phyloP scores from a whole-genome alignment of 2,113 vertebrate genomes.

The Oplegnathus fasciatus region DNA sequence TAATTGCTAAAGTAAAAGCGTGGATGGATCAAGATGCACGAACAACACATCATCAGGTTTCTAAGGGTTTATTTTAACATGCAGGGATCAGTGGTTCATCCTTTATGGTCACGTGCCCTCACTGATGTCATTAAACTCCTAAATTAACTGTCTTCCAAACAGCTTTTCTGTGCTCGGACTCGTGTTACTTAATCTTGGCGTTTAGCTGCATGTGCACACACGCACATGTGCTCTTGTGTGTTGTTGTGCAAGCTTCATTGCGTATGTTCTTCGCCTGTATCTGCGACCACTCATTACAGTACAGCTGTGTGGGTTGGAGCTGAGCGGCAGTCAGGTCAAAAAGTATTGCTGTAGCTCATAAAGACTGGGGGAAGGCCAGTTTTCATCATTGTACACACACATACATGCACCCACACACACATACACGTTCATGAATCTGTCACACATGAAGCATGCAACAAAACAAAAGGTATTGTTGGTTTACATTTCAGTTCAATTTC shows the following conservation, averaged over 20 bases:
- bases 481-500: conserved; percentile 51
- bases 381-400: conserved; percentile 17
- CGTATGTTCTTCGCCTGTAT: conserved; percentile 19
- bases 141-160: conserved; percentile 11
- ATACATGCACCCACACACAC: neutral
- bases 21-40: neutral
- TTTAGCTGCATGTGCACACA: conserved; percentile 6
- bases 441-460: conserved; percentile 19
- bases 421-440: conserved; percentile 2
- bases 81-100: neutral
- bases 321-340: conserved; percentile 29
- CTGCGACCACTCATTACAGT: neutral
- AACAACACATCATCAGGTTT: conserved; percentile 7
- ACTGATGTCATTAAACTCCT: neutral
- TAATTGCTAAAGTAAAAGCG: neutral
- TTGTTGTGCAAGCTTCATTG: neutral
- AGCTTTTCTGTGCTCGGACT: neutral
- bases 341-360: conserved; percentile 34
- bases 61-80: conserved; percentile 7
- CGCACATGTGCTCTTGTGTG: conserved; percentile 2
- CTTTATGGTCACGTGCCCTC: neutral
- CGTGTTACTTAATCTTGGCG: conserved; percentile 15
- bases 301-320: conserved; percentile 33
- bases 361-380: conserved; percentile 30
- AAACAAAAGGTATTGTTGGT: conserved; percentile 39